Conservation (phyloP, 2,797 vertebrate genomes). For the Furcifer pardalis region DNA sequence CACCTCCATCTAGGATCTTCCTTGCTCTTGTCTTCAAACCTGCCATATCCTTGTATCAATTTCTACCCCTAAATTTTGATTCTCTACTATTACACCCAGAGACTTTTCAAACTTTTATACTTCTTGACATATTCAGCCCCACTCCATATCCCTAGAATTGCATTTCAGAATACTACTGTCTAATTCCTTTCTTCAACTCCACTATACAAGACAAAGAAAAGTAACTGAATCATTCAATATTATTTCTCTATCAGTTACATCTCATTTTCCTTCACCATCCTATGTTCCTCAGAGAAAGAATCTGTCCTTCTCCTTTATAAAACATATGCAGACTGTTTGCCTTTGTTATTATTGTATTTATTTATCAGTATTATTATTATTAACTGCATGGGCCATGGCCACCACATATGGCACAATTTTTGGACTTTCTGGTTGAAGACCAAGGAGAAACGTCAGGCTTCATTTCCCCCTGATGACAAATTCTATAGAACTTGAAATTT, state of each 20-base stretch:
- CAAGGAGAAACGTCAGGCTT: no score
- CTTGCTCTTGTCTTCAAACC: neutral
- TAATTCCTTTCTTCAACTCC: neutral
- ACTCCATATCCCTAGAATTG: neutral
- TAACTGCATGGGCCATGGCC: no score
- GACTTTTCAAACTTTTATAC: neutral
- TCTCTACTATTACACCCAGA: neutral
- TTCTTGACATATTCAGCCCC: neutral
- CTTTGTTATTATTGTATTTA: no score
- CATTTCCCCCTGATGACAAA: no score
- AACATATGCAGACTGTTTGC: neutral
- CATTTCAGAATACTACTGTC: neutral
- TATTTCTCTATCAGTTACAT: neutral
- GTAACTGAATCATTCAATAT: neutral
- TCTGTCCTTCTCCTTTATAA: neutral
- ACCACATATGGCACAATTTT: no score
- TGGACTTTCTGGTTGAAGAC: no score
- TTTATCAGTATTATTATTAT: no score
- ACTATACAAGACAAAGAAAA: neutral
- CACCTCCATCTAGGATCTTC: neutral
- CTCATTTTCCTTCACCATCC: no score
- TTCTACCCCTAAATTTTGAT: neutral
- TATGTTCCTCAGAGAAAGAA: neutral
- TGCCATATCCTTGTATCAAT: neutral
- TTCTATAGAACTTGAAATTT: no score